Evolutionary conservation across 2,797 vertebrate species (phyloP), one percentile per base, ranked within the genome.

Genomic region (Syngnathus acus): DNA sequence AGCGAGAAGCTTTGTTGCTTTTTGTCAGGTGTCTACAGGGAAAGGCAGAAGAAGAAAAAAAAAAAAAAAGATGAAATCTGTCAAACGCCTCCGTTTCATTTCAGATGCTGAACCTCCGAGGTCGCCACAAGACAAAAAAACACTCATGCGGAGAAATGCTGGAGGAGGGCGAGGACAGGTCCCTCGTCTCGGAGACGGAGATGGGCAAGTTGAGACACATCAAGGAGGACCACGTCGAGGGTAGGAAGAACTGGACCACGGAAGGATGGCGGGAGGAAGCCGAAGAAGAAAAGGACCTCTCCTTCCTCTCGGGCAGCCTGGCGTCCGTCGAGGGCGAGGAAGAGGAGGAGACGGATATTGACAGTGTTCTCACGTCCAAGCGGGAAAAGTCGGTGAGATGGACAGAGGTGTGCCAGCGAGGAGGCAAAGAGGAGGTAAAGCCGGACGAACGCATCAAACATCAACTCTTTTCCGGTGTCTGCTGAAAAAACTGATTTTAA

Each of bases 81-180:
- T 78, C 70, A 82, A 72, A 85, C 70, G 26, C 70, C 37, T 82
- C 68, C 70, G 9, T 86, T 81, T 78, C 77, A 73, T 89, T 90
- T 81, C 84, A 92, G 91, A 90, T 86, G 82, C 82, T 82, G 78
- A 88, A 82, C 84, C 90, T 91, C 79, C 86, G 87, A 82, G 86
- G 88, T 78, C 87, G 87, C 70, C 81, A 74, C 80, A 91, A 89
- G 76, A 78, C 87, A 53, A 89, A 85, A 79, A 88, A 83, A 69
- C 87, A 78, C 68, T 68, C 77, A n/a, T 43, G 62, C 0, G 86
- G 72, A 73, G 84, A 84, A 9, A 69, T 68, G 1, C 68, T 72
- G 3, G 86, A 87, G 9, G 87, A 90, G 69, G 71, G 70, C n/a
- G 81, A 86, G 75, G 79, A 76, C 75, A 74, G 40, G 69, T 86